Base-by-base conservation (phyloP, 1,140 invertebrate genomes). In the Physella acuta region DNA sequence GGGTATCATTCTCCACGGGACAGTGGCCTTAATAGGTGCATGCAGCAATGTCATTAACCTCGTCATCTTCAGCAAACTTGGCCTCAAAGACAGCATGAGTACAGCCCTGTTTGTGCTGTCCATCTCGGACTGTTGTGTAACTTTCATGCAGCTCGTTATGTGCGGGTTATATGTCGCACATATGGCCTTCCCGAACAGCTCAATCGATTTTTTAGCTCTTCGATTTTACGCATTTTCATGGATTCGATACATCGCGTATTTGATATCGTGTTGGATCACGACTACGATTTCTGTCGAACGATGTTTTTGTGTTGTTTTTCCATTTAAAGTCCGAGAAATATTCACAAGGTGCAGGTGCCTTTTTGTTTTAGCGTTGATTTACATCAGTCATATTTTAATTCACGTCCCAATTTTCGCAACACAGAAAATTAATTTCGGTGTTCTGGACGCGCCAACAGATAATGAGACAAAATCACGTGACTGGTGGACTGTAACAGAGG, bases 31-130 rank as follows among this genome's bases (percentile, higher is more conserved):
- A 4, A 8, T 3, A 3, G 31, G 56, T 16, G 31, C 24, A 17
- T 5, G 33, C 56, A 33, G 11, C 3, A 58, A 58, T 20, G 1
- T 58, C 24, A 20, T 58, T 1, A 58, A 58, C 56, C 20, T 58
- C 2, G 5, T 58, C 56, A 58, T 58, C 24, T 58, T 58, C 31
- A 3, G 1, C 3, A 34, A 34, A 8, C 56, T 58, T 5, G 56
- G 56, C 16, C 56, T 58, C 30, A 58, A 58, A 34, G 56, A 58
- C 56, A 58, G 56, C 17, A 58, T 58, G 56, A 58, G 31, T 34
- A 33, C 36, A 34, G 56, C 30, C 4, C 56, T 58, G 1, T 58
- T 58, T 20, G 1, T 20, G 20, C 56, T 58, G 5, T 58, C 56
- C 2, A 20, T 58, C 20, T 20, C 56, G n/a, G 56, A 58, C 31